Conservation (phyloP, 2,888 invertebrate species). For the Meteorus colon region DNA sequence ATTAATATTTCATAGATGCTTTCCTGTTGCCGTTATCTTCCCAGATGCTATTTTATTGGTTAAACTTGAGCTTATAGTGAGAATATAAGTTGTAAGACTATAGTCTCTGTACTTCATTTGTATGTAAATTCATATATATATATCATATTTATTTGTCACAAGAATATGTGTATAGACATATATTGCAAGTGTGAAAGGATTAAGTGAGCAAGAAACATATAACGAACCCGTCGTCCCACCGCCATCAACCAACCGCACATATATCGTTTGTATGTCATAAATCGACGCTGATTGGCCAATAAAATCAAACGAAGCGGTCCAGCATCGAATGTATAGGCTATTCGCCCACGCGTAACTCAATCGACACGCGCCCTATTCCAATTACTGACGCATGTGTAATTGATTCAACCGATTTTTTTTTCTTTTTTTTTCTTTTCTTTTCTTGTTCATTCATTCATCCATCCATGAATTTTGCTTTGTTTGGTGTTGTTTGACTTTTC, state of each 20-base stretch:
- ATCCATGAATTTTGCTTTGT: not conserved
- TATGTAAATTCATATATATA: not conserved
- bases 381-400: slow-evolving; percentile 33
- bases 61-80: slow-evolving; percentile 10
- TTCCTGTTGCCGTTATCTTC: slow-evolving; percentile 34
- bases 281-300: slow-evolving; percentile 59
- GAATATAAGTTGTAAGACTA: slow-evolving; percentile 5
- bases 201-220: slow-evolving; percentile 17
- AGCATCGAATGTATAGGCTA: slow-evolving; percentile 29
- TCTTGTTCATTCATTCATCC: not conserved
- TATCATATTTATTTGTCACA: not conserved
- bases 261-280: slow-evolving; percentile 50
- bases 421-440: not conserved
- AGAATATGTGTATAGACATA: not conserved
- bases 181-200: slow-evolving; percentile 18
- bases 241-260: slow-evolving; percentile 49
- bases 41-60: slow-evolving; percentile 25
- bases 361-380: slow-evolving; percentile 41
- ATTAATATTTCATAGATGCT: slow-evolving; percentile 28
- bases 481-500: not conserved
- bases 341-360: slow-evolving; percentile 40
- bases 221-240: not conserved
- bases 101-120: not conserved
- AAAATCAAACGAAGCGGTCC: slow-evolving; percentile 49
- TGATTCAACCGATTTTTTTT: not conserved